These are phyloP conservation scores for Sphenopsis melanotis DNA, from an alignment of 2,797 vertebrate species.

Conservation along the genomic window DNA sequence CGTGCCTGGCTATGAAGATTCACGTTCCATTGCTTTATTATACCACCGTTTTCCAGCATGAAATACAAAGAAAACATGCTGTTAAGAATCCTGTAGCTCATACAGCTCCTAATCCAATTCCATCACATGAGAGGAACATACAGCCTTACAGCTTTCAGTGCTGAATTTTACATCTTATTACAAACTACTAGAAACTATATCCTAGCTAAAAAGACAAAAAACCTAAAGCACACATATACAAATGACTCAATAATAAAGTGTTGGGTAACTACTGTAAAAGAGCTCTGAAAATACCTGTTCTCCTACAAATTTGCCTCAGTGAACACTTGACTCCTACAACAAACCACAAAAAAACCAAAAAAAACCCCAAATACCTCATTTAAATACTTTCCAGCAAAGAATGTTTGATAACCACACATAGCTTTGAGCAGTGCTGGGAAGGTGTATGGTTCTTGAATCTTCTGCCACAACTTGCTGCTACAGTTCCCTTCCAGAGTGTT, in stretches of 20 bases:
- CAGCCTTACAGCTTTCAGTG: not conserved
- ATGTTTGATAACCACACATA: constrained; percentile 88
- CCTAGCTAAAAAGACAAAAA: not conserved
- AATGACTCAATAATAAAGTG: not conserved
- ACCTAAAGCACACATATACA: not conserved
- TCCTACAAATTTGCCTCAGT: not conserved
- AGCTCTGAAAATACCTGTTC: not conserved
- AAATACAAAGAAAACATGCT: not conserved
- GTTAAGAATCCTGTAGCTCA: not conserved
- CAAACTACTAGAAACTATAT: not conserved
- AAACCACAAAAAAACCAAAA: no score
- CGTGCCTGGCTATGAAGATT: not conserved
- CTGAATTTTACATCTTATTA: not conserved
- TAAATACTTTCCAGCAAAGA: constrained; percentile 96
- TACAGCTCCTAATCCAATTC: not conserved
- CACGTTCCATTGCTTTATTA: fast-evolving
- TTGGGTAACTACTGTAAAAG: not conserved
- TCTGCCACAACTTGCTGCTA: constrained; percentile 94
- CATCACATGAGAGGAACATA: not conserved
- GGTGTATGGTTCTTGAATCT: constrained; percentile 87
- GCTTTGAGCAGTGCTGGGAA: constrained; percentile 87
- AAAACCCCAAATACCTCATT: constrained; percentile 83
- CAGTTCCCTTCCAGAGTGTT: constrained; percentile 97
- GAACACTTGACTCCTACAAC: not conserved
- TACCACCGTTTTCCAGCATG: not conserved